These are phyloP conservation scores for Heterodera filipjevi DNA, from an alignment of 2,888 invertebrate genomes.

Conservation along the genomic window DNA sequence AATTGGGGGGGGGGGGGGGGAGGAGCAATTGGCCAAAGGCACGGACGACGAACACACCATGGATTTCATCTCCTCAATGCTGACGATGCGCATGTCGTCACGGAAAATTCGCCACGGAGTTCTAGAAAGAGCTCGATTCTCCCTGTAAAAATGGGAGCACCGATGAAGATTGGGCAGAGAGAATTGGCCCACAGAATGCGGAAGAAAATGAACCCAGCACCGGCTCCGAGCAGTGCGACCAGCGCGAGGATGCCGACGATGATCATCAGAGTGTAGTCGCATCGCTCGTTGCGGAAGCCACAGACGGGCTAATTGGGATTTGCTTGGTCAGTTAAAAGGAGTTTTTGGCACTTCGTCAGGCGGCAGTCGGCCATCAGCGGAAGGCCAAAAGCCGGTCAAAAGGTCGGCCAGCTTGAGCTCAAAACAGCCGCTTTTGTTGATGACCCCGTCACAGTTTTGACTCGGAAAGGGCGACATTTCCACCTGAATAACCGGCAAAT, in stretches of 20 bases:
- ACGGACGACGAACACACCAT: constrained; percentile 44
- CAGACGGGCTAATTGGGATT: constrained; percentile 47
- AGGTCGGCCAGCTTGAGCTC: constrained; percentile 58
- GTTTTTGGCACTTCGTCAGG: constrained; percentile 8
- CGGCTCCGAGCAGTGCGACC: constrained; percentile 30
- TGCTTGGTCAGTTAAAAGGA: background rate
- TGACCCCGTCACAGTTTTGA: constrained; percentile 57
- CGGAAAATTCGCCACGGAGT: constrained; percentile 60
- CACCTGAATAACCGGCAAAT: constrained; percentile 22
- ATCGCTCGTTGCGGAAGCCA: constrained; percentile 57
- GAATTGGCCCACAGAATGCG: constrained; percentile 49
- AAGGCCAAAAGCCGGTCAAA: constrained; percentile 62
- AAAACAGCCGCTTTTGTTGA: constrained; percentile 56
- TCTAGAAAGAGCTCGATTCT: constrained; percentile 56
- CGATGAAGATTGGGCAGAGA: background rate
- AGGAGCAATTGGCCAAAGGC: background rate
- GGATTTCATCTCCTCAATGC: constrained; percentile 63
- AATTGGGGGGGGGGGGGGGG: background rate
- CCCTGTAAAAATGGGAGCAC: constrained; percentile 44
- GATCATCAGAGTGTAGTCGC: constrained; percentile 54
- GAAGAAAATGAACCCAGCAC: constrained; percentile 48
- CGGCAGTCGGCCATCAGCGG: constrained; percentile 35
- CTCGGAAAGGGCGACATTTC: constrained; percentile 56
- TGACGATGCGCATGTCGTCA: constrained; percentile 60
- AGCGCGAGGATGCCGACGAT: constrained; percentile 42